Evolutionary conservation across 2,888 invertebrate species (phyloP).

Genomic region (Hemaris fuciformis): DNA sequence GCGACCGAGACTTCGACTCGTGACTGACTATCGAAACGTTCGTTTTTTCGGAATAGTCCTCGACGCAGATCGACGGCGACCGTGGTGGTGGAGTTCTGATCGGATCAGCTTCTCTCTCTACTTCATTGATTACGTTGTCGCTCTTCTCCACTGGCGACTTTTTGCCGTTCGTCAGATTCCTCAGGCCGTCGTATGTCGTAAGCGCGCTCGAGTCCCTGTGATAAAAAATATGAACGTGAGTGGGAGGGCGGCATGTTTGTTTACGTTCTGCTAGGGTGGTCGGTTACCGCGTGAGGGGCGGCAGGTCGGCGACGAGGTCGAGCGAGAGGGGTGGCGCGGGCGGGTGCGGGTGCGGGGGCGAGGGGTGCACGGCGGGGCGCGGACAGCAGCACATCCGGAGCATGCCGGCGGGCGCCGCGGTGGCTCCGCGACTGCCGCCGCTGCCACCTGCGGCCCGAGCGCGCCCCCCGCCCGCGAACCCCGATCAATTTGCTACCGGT

Average conservation of each 20-base stretch:
- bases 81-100: slow-evolving; percentile 40
- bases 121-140: slow-evolving; percentile 18
- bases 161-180: slow-evolving; percentile 30
- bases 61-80: slow-evolving; percentile 63
- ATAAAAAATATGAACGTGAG: slow-evolving; percentile 34
- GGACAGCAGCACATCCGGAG: slow-evolving; percentile 62
- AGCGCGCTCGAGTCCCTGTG: slow-evolving; percentile 70
- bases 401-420: slow-evolving; percentile 69
- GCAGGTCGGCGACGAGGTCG: slow-evolving; percentile 72
- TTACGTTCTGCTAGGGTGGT: slow-evolving; percentile 22
- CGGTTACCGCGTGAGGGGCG: slow-evolving; percentile 66
- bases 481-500: slow-evolving; percentile 47
- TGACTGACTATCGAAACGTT: neutral
- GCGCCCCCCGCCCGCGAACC: slow-evolving; percentile 28
- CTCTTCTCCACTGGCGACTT: slow-evolving; percentile 39
- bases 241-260: neutral
- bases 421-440: slow-evolving; percentile 65
- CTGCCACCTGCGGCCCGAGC: slow-evolving; percentile 48
- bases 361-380: slow-evolving; percentile 40
- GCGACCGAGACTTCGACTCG: neutral
- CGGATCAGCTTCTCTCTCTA: slow-evolving; percentile 12
- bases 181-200: slow-evolving; percentile 41
- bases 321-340: slow-evolving; percentile 45
- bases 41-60: slow-evolving; percentile 48
- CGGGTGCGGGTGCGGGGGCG: slow-evolving; percentile 40